Base-by-base conservation (phyloP, 2,797 vertebrate species). In the Argyrosomus regius region DNA sequence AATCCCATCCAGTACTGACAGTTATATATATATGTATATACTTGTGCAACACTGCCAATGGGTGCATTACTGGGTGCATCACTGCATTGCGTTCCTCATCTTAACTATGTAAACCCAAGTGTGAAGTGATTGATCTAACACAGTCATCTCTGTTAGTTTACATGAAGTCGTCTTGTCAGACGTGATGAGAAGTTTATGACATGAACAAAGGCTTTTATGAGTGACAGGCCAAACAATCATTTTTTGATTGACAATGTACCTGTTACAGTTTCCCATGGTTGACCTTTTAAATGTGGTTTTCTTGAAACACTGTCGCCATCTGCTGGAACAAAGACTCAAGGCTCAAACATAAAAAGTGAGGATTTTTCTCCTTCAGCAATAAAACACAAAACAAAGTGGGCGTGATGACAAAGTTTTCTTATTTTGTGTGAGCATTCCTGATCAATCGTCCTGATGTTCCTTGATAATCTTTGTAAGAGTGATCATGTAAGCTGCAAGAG, bases 241-340 rank as follows among this genome's bases (percentile, higher is more conserved):
- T 72, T 35, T 48, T 4, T 35, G 22, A 1, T 26, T 57, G 46
- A 35, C 9, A 6, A 26, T 46, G 5, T 4, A 10, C 5, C 20
- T 3, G 13, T 39, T 35, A 31, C 72, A 64, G 5, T 63, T 56
- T 67, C 11, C 3, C 20, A 58, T 45, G 0, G 0, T 7, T 0
- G 8, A 52, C 18, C 26, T 6, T 14, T 2, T 13, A 5, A 10
- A 39, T 8, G 3, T n/a, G 3, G 5, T 39, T 68, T 80, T 73
- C 14, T 49, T 74, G 78, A 72, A 81, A 52, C 59, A 3, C 46
- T 87, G 49, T 83, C 72, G 87, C 91, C 94, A 93, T 75, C 94
- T 94, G 63, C 88, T 93, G 94, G 88, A 75, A 6, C 0, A 65
- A 31, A 71, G 6, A 20, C 1, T 7, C 3, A 16, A 43, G 16